A percentile compares a stretch with the other conserved stretches of the same genome.
Conservation (phyloP, 2,888 invertebrate species). For the Sthenelais limicola region DNA sequence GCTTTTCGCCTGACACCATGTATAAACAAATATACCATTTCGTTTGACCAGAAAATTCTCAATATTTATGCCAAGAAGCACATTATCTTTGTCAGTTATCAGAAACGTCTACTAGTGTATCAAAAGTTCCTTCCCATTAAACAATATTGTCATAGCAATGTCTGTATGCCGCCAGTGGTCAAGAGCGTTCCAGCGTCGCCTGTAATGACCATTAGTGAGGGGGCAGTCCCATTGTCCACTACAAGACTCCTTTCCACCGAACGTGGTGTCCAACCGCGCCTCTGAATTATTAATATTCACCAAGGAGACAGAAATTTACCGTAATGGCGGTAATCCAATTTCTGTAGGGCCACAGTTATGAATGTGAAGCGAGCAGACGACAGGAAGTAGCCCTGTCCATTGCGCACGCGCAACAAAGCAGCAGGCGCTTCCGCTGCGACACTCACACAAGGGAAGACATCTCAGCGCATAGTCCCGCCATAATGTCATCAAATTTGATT, state of each 20-base stretch:
- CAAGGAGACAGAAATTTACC: conserved; percentile 27
- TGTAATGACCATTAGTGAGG: conserved; percentile 30
- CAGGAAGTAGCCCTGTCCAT: conserved; percentile 5
- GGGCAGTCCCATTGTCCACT: conserved; percentile 38
- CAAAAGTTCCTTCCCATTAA: no score
- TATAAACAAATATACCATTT: no score
- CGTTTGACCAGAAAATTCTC: no score
- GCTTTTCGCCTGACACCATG: no score
- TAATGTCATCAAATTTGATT: conserved; percentile 38
- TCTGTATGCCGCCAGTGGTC: no score
- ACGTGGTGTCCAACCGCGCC: conserved; percentile 6
- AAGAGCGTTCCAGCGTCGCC: no score
- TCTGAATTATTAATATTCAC: conserved; percentile 38
- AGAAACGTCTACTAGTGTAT: no score
- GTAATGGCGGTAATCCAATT: conserved; percentile 38
- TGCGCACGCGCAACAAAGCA: conserved; percentile 27
- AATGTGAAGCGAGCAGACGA: conserved; percentile 34
- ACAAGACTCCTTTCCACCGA: not conserved
- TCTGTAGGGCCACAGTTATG: conserved; percentile 8
- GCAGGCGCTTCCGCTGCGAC: conserved; percentile 17
- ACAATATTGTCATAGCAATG: no score
- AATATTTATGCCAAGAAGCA: no score
- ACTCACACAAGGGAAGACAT: conserved; percentile 28
- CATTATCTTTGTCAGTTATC: no score
- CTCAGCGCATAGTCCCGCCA: conserved; percentile 15